Conservation (phyloP, 2,113 vertebrate species). For the Myiopsitta monachus region DNA sequence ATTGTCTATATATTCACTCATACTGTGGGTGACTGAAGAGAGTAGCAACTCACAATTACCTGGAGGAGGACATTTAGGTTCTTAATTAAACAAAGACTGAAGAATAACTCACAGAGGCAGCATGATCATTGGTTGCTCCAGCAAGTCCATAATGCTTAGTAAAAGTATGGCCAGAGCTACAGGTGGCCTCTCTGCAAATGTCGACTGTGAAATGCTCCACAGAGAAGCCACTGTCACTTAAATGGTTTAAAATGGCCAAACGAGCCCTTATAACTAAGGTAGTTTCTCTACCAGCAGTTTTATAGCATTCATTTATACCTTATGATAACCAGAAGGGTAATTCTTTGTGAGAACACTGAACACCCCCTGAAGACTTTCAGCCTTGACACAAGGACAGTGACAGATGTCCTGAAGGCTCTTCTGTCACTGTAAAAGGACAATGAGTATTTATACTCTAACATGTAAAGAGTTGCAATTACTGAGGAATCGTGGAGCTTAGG, state of each 20-base stretch:
- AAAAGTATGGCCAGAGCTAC: neutral
- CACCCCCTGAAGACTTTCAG: neutral
- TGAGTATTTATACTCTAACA: neutral
- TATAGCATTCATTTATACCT: neutral
- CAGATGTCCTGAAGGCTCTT: neutral
- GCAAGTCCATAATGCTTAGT: neutral
- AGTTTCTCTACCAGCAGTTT: neutral
- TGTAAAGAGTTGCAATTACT: neutral
- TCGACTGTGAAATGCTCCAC: neutral
- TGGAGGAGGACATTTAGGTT: neutral
- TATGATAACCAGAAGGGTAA: neutral
- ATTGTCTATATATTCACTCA: neutral
- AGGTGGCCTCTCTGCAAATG: neutral
- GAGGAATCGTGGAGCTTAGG: neutral
- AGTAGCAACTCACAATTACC: neutral
- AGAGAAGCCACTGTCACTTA: neutral
- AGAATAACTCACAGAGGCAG: neutral
- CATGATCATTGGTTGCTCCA: neutral
- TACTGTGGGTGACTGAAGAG: neutral
- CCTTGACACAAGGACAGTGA: neutral
- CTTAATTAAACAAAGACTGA: neutral
- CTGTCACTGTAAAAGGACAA: neutral
- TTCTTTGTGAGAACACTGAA: neutral
- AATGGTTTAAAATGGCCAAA: neutral
- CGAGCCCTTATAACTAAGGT: neutral